These are phyloP conservation scores for Etheostoma perlongum DNA, from an alignment of 2,797 vertebrate species.

Conservation along the genomic window DNA sequence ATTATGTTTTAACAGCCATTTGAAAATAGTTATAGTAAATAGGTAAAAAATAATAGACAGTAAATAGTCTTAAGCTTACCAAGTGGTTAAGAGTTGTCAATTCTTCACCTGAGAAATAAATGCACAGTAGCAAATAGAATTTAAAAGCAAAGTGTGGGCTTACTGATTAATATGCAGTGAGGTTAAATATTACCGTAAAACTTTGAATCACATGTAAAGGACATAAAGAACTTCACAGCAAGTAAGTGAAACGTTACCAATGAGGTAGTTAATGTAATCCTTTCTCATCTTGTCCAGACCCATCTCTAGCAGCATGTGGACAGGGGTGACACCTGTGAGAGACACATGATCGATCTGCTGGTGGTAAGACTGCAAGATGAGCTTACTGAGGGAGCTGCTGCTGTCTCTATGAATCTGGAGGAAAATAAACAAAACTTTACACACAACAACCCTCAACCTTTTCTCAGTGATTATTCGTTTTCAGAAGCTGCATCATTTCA, in stretches of 20 bases:
- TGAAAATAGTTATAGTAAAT: not conserved
- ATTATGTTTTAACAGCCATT: conserved; percentile 1
- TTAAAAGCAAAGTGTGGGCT: not conserved
- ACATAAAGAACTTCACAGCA: not conserved
- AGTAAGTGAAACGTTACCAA: conserved; percentile 82
- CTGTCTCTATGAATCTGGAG: conserved; percentile 94
- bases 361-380: conserved; percentile 94
- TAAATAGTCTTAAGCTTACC: conserved; percentile 81
- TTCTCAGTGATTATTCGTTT: not conserved
- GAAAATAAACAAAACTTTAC: not conserved
- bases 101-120: conserved; percentile 87
- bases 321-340: conserved; percentile 87
- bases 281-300: conserved; percentile 97
- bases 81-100: conserved; percentile 92
- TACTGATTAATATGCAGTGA: not conserved
- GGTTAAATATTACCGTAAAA: not conserved
- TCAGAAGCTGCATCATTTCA: conserved; percentile 31
- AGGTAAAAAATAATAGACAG: not conserved
- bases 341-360: conserved; percentile 85
- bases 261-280: conserved; percentile 96
- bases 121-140: not conserved
- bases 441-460: not conserved
- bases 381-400: conserved; percentile 90
- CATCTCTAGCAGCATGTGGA: conserved; percentile 94
- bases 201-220: not conserved